Evolutionary conservation across 2,113 vertebrate genomes (phyloP), one percentile per base, ranked within the genome.

Genomic region (Pituophis catenifer): DNA sequence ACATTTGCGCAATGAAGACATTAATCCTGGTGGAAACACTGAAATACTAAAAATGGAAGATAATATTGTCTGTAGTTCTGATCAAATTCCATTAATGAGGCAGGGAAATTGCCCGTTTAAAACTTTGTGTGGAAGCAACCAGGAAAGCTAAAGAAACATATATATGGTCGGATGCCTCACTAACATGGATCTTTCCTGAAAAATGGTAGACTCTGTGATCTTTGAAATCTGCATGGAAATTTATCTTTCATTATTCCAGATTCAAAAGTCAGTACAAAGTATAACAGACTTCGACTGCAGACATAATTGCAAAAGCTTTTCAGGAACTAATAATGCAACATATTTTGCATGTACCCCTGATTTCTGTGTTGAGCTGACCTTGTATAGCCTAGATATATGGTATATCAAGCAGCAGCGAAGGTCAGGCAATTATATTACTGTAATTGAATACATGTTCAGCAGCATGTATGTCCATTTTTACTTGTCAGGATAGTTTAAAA

Each of bases 351-450:
- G 24, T 85, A 86, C n/a, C 8, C 44, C 75, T 89, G 33, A 26
- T 70, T 65, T 50, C 17, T 58, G 33, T 17, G 19, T n/a, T 59
- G 44, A 86, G 70, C 15, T 33, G 23, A n/a, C 7, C 54, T 93
- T 90, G 24, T 48, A 89, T 75, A 93, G 89, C 88, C 48, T 44
- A 75, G 70, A 86, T 62, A 44, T 62, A 44, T 21, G 17, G 8
- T 81, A 33, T 86, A 54, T 89, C 62, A 91, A 89, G 54, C 65
- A 94, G 48, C 57, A 86, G 24, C 54, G 38, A 94, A 86, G 86
- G 91, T 48, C 48, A 65, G 70, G n/a, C 75, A 65, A 86, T 91
- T 86, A 91, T 54, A 89, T 54, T 88, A 62, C n/a, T 90, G 89
- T 87, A 65, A 87, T 44, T 90, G 89, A 44, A 90, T 94, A 92